Percentiles rank a stretch among this genome's conserved stretches.
Evolutionary conservation across 2,113 vertebrate species (phyloP).

Genomic region (Chaetodon trifascialis): DNA sequence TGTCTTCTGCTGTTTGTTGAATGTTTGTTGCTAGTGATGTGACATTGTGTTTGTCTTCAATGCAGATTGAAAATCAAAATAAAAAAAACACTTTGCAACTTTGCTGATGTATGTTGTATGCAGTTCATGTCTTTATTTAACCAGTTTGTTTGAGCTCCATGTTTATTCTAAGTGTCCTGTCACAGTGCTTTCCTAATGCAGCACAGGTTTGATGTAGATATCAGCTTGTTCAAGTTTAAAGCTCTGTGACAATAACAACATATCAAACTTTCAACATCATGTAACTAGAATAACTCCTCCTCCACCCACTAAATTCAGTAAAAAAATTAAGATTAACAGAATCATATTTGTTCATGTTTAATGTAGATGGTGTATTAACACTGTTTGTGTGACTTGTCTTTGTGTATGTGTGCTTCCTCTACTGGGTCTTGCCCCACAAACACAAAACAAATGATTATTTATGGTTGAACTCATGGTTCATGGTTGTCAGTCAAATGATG

Average conservation of each 20-base stretch:
- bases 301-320: too few species aligned
- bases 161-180: slow-evolving; percentile 8
- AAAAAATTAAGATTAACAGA: not conserved
- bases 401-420: slow-evolving; percentile 59
- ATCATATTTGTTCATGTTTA: not conserved
- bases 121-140: slow-evolving; percentile 56
- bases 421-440: slow-evolving; percentile 63
- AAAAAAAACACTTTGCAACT: slow-evolving; percentile 60
- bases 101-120: slow-evolving; percentile 68
- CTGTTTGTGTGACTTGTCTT: slow-evolving; percentile 53
- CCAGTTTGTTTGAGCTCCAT: slow-evolving; percentile 4
- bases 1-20: slow-evolving; percentile 69
- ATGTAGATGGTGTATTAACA: slow-evolving; percentile 2
- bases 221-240: not conserved
- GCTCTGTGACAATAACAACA: not conserved
- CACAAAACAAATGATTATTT: not conserved
- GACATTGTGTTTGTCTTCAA: slow-evolving; percentile 67
- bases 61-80: slow-evolving; percentile 76
- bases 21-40: slow-evolving; percentile 71
- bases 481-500: not conserved
- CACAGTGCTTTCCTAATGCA: not conserved
- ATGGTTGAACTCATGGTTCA: not conserved
- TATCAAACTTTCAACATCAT: not conserved
- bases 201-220: not conserved
- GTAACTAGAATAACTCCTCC: not conserved